Conservation (phyloP, 2,888 invertebrate genomes). For the Hydrotaea diabolus region DNA sequence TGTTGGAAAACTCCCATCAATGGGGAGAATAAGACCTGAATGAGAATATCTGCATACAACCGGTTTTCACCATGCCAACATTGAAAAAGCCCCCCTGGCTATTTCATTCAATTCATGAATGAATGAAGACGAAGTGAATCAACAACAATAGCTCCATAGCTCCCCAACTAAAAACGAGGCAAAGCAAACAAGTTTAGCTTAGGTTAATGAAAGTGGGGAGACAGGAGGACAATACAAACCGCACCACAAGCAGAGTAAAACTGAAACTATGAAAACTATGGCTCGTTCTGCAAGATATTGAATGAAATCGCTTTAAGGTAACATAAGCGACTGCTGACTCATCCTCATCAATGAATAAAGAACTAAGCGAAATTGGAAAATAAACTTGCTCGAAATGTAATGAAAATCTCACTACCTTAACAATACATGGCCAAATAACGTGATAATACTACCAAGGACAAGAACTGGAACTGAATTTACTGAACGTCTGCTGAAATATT, state of each 20-base stretch:
- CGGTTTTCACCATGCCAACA: conserved; percentile 9
- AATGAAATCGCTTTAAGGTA: too few species aligned
- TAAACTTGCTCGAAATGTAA: too few species aligned
- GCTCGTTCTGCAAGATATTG: too few species aligned
- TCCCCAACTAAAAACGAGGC: background rate
- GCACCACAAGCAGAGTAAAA: background rate
- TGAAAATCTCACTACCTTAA: too few species aligned
- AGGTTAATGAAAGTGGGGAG: background rate
- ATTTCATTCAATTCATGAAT: conserved; percentile 36
- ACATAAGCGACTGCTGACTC: background rate
- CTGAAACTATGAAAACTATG: background rate
- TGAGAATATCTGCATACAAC: conserved; percentile 20
- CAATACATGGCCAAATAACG: too few species aligned
- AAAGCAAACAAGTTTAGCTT: background rate
- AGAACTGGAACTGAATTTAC: too few species aligned
- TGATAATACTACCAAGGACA: too few species aligned
- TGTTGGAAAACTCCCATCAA: background rate
- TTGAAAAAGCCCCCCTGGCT: background rate
- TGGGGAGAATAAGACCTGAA: background rate
- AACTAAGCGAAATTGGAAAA: too few species aligned
- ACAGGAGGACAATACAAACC: background rate
- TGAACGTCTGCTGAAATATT: too few species aligned
- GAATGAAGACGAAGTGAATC: conserved; percentile 55
- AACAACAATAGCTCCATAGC: conserved; percentile 33
- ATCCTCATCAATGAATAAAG: too few species aligned